Evolutionary conservation across 2,113 vertebrate species (phyloP).

Genomic region (Dicentrarchus labrax): DNA sequence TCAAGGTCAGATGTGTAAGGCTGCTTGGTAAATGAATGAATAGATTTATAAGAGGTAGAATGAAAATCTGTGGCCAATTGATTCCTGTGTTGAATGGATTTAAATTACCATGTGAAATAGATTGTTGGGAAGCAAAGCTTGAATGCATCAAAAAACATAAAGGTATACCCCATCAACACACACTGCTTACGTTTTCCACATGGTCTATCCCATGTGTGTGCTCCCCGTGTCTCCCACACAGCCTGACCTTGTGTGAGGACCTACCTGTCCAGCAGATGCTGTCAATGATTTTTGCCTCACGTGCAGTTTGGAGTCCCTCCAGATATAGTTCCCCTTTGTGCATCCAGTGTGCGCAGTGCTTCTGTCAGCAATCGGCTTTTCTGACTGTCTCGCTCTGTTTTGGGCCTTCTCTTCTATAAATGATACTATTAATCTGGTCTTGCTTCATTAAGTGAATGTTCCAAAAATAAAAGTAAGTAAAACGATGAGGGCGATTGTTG

Average conservation of each 20-base stretch:
- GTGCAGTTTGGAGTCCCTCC: conserved; percentile 22
- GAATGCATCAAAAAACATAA: background rate
- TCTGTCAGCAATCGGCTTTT: conserved; percentile 18
- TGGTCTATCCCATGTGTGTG: background rate
- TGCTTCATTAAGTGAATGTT: background rate
- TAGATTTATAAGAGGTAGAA: conserved; percentile 1
- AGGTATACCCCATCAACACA: background rate
- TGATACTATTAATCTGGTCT: background rate
- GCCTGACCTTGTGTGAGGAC: conserved; percentile 33
- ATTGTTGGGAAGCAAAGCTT: background rate
- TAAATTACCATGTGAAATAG: conserved; percentile 14
- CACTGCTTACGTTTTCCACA: background rate
- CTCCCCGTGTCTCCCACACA: background rate
- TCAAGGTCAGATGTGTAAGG: conserved; percentile 34
- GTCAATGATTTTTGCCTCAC: conserved; percentile 31
- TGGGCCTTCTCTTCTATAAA: background rate
- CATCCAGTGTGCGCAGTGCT: background rate
- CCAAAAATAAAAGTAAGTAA: background rate
- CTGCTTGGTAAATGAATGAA: conserved; percentile 22
- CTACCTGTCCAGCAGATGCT: conserved; percentile 18
- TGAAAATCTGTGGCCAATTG: conserved; percentile 16
- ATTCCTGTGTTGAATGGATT: conserved; percentile 31
- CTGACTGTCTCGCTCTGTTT: background rate
- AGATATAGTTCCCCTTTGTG: background rate
- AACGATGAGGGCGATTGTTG: background rate